Evolutionary conservation across 2,888 invertebrate genomes (phyloP), one percentile per base, ranked within the genome.

Genomic region (Phortica magna): DNA sequence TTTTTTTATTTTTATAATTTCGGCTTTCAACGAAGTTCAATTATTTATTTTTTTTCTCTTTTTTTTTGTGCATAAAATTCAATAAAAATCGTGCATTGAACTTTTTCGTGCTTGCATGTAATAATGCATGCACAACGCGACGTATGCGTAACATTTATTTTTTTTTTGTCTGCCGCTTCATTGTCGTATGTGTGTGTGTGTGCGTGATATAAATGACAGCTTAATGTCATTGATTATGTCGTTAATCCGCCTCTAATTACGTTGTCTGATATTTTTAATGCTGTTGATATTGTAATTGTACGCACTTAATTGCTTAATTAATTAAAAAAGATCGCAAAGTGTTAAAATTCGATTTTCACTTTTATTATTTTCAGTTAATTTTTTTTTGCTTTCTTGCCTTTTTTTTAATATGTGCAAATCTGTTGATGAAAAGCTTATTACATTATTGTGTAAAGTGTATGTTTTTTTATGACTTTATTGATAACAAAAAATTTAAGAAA

Each of bases 201-300:
- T 53, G 53, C 7, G n/a, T 53, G n/a, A 53, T 14, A 53, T 87
- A 77, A 80, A 84, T 77, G 75, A 22, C 78, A 76, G 79, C 74
- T 80, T 82, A 86, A 85, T 80, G 65, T 79, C 80, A 82, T 82
- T 82, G 79, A 87, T 83, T 87, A 83, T 77, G 81, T 75, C 77
- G 79, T 82, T 85, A 85, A 85, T 83, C 76, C 76, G 17, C 77
- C 74, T 78, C 78, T 84, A 83, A 84, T 80, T 81, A 80, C 76
- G 71, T 65, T 43, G 59, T 19, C 42, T 41, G 43, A 14, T 57
- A 42, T 10, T 12, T 10, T 43, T 9, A 42, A 43, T 22, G 55
- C 48, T 17, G 77, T 65, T 75, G 57, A 75, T 57, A 57, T 31
- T 5, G 19, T n/a, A 41, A 74, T 22, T 76, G 71, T 68, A 14